phyloP scores from a whole-genome alignment of 2,888 invertebrate species.

The Erebia epiphron region DNA sequence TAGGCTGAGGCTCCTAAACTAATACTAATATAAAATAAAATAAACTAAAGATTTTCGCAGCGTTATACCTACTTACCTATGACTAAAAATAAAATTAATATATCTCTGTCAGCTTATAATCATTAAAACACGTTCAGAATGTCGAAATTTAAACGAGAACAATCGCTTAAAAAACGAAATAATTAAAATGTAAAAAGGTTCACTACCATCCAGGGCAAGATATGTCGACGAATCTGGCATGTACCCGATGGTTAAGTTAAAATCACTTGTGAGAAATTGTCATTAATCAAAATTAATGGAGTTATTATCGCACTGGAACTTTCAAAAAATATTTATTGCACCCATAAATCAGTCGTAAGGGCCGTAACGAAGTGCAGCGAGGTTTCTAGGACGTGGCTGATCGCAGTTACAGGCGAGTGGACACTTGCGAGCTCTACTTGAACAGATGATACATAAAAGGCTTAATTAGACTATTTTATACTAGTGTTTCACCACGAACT shows the following conservation, averaged over 20 bases:
- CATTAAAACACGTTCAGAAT: conserved; percentile 26
- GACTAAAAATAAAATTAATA: conserved; percentile 17
- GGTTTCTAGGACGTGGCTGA: conserved; percentile 76
- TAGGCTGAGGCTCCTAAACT: no score
- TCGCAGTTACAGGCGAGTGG: conserved; percentile 51
- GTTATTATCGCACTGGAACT: conserved; percentile 81
- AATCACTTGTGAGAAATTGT: conserved; percentile 80
- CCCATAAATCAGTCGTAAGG: conserved; percentile 80
- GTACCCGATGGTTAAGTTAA: conserved; percentile 56
- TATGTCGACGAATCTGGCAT: conserved; percentile 53
- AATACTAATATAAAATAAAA: not conserved
- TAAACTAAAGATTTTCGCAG: not conserved
- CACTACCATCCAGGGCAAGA: conserved; percentile 59
- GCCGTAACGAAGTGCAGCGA: conserved; percentile 72
- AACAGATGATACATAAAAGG: conserved; percentile 26
- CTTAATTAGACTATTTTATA: conserved; percentile 25
- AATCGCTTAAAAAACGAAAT: conserved; percentile 62
- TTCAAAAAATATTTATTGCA: conserved; percentile 81
- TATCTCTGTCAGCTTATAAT: conserved; percentile 18
- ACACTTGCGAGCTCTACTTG: conserved; percentile 23
- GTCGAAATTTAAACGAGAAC: conserved; percentile 61
- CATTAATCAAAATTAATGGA: conserved; percentile 83
- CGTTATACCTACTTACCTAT: not conserved
- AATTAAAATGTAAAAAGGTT: conserved; percentile 70
- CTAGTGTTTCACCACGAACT: no score